phyloP scores from a whole-genome alignment of 2,113 vertebrate genomes.

The Ictalurus punctatus region DNA sequence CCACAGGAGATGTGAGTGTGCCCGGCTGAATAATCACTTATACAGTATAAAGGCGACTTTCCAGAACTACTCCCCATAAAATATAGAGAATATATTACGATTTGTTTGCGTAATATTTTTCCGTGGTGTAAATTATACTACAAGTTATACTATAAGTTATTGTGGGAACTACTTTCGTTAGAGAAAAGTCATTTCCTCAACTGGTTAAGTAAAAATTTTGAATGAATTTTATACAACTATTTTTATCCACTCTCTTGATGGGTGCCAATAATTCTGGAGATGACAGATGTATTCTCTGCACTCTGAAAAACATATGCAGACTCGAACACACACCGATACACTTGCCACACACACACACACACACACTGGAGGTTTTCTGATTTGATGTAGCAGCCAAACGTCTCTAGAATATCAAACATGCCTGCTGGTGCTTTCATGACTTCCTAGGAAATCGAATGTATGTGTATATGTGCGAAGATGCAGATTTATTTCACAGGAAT shows the following conservation, averaged over 20 bases:
- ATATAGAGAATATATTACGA: not conserved
- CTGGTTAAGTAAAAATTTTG: not conserved
- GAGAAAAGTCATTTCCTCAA: not conserved
- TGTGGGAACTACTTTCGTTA: not conserved
- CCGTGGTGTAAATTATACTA: not conserved
- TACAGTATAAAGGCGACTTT: not conserved
- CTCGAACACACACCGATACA: not conserved
- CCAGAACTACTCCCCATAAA: too few relatives aligned
- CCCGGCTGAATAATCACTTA: not conserved
- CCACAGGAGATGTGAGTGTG: conserved; percentile 79
- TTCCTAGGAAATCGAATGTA: not conserved
- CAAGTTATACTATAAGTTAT: not conserved
- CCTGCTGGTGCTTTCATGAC: not conserved
- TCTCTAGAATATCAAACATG: not conserved
- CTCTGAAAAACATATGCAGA: not conserved
- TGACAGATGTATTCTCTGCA: not conserved
- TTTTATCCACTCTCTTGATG: not conserved
- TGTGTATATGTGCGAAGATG: not conserved
- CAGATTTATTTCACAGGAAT: conserved; percentile 8
- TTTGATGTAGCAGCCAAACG: not conserved
- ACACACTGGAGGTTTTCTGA: not conserved
- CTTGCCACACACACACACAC: not conserved
- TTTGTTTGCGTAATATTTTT: not conserved
- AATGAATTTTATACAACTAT: not conserved
- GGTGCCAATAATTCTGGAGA: not conserved